Evolutionary conservation across 2,888 invertebrate species (phyloP), one percentile per base, ranked within the genome.

Genomic region (Timema cristinae): DNA sequence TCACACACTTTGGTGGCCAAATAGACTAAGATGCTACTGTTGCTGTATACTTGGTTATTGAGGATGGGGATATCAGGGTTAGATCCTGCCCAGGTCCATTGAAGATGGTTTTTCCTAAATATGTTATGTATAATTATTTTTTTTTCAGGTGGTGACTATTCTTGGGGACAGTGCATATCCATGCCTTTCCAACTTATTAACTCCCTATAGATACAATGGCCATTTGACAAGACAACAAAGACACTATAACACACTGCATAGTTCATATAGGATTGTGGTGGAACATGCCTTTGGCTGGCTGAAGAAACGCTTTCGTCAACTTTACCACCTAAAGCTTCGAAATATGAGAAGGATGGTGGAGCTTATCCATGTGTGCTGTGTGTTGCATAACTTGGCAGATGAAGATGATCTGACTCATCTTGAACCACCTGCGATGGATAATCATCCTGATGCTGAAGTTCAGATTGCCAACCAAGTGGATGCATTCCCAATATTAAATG

Each of bases 131-230:
- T 32, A 32, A 2, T 2, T 32, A 2, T n/a, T n/a, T 32, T 63
- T n/a, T 8, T 63, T 63, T 2, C 32, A 67, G 51, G 54, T 52
- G 51, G 32, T 59, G 75, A 51, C 51, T 59, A 72, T 77, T 11
- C 67, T 77, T 16, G 76, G 71, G 11, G 76, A 77, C 61, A 77
- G 76, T 74, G 76, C 68, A 9, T 75, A 77, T 75, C 76, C 76
- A 32, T 74, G 70, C 47, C 51, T 72, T n/a, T 68, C 59, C 61
- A 69, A 75, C 63, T 68, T 74, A 16, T 70, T 75, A 50, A 76
- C 75, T 10, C 76, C 76, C 16, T 77, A 73, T 72, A 74, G 68
- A 67, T 76, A 76, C 48, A 13, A 67, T 66, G 72, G 73, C 15
- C 68, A 75, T 16, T 54, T 76, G 51, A 73, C 72, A 9, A 16